Conservation (phyloP, 2,113 vertebrate species). For the Crotalus horridus region DNA sequence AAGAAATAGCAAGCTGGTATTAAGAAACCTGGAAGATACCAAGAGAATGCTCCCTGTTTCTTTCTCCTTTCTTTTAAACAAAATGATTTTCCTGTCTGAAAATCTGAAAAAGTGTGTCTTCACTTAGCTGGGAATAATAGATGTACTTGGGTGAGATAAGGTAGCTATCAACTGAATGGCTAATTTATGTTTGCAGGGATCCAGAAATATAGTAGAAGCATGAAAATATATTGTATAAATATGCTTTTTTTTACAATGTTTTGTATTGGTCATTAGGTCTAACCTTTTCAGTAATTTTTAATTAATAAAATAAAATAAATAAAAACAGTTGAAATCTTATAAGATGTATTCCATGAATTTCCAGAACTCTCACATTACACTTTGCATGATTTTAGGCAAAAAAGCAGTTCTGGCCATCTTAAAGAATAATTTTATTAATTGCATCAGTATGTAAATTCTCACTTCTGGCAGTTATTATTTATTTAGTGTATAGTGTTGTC, state of each 20-base stretch:
- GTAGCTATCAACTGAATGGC: not conserved
- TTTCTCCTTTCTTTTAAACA: not conserved
- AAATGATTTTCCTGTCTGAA: not conserved
- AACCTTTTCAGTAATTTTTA: not conserved
- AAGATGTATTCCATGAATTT: not conserved
- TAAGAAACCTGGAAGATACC: not conserved
- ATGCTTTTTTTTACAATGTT: not conserved
- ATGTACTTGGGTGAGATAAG: not conserved
- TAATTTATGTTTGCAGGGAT: not conserved
- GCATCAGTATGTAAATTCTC: not conserved
- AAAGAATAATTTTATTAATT: not conserved
- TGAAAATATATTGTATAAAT: not conserved
- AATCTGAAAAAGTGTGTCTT: not conserved
- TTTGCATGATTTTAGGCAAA: not conserved
- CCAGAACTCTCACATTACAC: not conserved
- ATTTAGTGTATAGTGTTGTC: not conserved
- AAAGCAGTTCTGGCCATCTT: not conserved
- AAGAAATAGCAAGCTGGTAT: not conserved
- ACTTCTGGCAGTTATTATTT: not conserved
- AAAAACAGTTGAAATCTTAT: not conserved
- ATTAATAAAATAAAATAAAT: not conserved
- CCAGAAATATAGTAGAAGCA: not conserved
- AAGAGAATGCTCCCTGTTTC: not conserved
- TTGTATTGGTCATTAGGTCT: not conserved
- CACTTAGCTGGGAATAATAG: not conserved